Evolutionary conservation across 2,797 vertebrate species (phyloP).

Genomic region (Notolabrus celidotus): DNA sequence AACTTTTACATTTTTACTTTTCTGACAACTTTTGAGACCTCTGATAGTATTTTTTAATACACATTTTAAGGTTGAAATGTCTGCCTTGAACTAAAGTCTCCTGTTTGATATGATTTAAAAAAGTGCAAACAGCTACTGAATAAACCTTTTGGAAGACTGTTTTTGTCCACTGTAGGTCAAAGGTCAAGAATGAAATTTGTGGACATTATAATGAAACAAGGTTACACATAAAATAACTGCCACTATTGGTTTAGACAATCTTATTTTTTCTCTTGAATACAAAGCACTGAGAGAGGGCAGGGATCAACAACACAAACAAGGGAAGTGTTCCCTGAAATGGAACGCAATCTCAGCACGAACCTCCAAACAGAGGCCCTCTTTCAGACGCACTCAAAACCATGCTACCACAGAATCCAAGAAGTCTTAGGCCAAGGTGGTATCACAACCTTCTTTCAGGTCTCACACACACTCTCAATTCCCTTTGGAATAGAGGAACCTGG

Average conservation of each 20-base stretch:
- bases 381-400: conserved; percentile 11
- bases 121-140: background rate
- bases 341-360: conserved; percentile 1
- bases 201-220: too few species aligned
- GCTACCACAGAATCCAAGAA: conserved; percentile 76
- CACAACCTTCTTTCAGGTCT: conserved; percentile 83
- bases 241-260: background rate
- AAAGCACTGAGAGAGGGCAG: background rate
- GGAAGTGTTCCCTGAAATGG: conserved; percentile 7
- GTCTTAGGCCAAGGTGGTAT: conserved; percentile 69
- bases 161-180: background rate
- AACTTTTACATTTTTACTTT: too few species aligned
- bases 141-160: background rate
- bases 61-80: too few species aligned
- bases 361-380: background rate
- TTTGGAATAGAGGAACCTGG: conserved; percentile 81
- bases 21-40: too few species aligned
- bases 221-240: too few species aligned
- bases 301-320: too few species aligned
- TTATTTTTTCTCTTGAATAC: background rate
- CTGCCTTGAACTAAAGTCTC: too few species aligned
- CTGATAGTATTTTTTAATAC: too few species aligned
- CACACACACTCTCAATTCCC: conserved; percentile 83
- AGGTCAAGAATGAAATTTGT: too few species aligned
- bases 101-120: too few species aligned